Evolutionary conservation across 2,113 vertebrate genomes (phyloP).

Genomic region (Cathartes aura): DNA sequence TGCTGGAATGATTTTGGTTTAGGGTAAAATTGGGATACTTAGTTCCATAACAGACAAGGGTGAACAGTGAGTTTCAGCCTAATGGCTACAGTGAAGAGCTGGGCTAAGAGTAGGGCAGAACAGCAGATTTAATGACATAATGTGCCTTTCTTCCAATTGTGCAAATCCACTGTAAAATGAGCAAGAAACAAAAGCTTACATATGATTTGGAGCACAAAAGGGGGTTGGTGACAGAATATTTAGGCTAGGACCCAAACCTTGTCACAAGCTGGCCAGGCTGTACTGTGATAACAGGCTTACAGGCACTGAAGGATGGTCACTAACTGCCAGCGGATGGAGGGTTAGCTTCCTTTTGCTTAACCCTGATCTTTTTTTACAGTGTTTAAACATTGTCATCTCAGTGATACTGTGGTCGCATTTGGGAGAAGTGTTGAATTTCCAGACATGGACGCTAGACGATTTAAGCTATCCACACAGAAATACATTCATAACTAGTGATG

Average conservation of each 20-base stretch:
- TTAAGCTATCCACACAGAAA: background rate
- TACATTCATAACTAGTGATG: background rate
- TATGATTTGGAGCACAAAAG: background rate
- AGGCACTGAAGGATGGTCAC: background rate
- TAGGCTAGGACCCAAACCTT: background rate
- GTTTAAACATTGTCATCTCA: background rate
- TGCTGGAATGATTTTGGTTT: background rate
- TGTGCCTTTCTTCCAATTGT: background rate
- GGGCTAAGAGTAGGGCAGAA: background rate
- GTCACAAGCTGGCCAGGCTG: background rate
- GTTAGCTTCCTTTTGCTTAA: background rate
- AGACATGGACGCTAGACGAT: background rate
- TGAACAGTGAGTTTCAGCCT: background rate
- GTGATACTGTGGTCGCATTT: background rate
- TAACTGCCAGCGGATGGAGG: background rate
- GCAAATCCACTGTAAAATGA: background rate
- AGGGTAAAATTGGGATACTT: background rate
- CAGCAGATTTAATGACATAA: background rate
- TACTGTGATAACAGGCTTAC: background rate
- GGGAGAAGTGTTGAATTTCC: background rate
- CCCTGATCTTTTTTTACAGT: background rate
- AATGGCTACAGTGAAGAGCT: background rate
- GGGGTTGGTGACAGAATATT: background rate
- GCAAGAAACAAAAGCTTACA: background rate
- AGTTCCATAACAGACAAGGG: background rate